phyloP scores from a whole-genome alignment of 1,140 invertebrate species.

The Drosophila mayri region DNA sequence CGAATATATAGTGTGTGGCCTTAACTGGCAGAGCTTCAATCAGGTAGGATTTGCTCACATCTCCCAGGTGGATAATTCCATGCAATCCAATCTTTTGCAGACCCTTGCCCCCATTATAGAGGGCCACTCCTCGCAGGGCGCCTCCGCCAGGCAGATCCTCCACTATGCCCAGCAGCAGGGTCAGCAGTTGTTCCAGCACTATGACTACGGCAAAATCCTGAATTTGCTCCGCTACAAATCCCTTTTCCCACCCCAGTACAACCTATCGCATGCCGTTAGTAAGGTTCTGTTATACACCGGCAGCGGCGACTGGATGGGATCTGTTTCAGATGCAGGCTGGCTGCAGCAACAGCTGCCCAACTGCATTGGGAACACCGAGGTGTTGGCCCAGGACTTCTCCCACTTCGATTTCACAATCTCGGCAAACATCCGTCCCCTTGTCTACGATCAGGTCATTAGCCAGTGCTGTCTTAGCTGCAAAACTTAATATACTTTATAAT shows the following conservation, averaged over 20 bases:
- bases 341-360: constrained; percentile 34
- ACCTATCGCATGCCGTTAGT: constrained; percentile 20
- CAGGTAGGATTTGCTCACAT: not conserved
- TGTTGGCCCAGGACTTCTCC: constrained; percentile 6
- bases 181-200: constrained; percentile 7
- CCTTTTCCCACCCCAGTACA: constrained; percentile 14
- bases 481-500: not conserved
- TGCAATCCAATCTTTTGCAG: constrained; percentile 6
- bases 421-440: constrained; percentile 8
- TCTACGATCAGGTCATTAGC: constrained; percentile 27
- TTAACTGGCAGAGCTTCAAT: constrained; percentile 54
- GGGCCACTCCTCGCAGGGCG: constrained; percentile 52
- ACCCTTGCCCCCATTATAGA: constrained; percentile 33
- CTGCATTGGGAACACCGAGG: constrained; percentile 13
- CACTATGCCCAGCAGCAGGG: constrained; percentile 46
- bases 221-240: constrained; percentile 12
- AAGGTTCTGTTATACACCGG: constrained; percentile 35
- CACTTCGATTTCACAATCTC: constrained; percentile 55
- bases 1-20: constrained; percentile 50
- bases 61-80: too few relatives aligned
- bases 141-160: constrained; percentile 34
- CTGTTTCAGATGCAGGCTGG: not conserved
- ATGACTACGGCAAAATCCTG: constrained; percentile 9
- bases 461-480: not conserved
- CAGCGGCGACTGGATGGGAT: constrained; percentile 38